phyloP scores from a whole-genome alignment of 2,113 vertebrate species.

The Chaetodon trifascialis region DNA sequence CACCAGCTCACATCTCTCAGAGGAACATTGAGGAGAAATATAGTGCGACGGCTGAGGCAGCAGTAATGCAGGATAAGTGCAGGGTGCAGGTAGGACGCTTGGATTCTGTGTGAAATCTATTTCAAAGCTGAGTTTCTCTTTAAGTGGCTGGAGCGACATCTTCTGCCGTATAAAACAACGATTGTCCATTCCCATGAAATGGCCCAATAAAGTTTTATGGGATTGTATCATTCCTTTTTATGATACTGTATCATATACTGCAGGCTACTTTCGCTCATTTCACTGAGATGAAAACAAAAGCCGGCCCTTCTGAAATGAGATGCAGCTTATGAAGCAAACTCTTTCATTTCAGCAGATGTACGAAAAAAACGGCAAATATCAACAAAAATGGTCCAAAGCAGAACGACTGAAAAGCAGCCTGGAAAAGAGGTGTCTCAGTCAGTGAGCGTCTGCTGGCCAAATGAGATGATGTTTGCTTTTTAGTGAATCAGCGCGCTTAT shows the following conservation, averaged over 20 bases:
- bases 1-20: background rate
- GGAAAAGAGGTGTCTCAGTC: background rate
- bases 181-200: slow-evolving; percentile 61
- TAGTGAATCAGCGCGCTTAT: no score
- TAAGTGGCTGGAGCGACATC: slow-evolving; percentile 39
- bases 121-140: slow-evolving; percentile 40
- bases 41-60: background rate
- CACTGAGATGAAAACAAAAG: slow-evolving; percentile 58
- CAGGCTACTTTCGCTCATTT: slow-evolving; percentile 56
- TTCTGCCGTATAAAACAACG: slow-evolving; percentile 43
- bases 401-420: background rate
- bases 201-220: slow-evolving; percentile 65
- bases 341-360: slow-evolving; percentile 27
- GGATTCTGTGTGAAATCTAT: slow-evolving; percentile 29
- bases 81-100: background rate
- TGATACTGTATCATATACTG: slow-evolving; percentile 48
- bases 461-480: background rate
- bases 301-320: slow-evolving; percentile 11
- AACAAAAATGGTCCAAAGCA: background rate
- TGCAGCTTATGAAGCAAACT: slow-evolving; percentile 22
- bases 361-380: background rate
- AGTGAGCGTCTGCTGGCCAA: background rate
- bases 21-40: slow-evolving; percentile 12
- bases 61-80: slow-evolving; percentile 52
- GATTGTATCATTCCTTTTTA: slow-evolving; percentile 64